Evolutionary conservation across 2,888 invertebrate species (phyloP).

Genomic region (Mythimna lalbum): DNA sequence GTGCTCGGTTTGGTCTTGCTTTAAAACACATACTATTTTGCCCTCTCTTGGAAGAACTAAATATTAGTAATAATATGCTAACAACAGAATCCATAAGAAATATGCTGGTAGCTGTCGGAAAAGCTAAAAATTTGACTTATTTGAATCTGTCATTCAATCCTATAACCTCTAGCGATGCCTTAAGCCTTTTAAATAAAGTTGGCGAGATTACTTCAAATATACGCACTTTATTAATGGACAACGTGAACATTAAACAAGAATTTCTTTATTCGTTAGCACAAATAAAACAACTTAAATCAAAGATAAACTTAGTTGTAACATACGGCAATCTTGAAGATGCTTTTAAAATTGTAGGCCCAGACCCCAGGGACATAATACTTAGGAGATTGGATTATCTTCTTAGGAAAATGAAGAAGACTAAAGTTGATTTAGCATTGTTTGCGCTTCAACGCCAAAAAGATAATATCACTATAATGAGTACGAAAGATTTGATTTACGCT

Average conservation of each 20-base stretch:
- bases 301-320: constrained; percentile 69
- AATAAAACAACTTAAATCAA: constrained; percentile 65
- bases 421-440: constrained; percentile 74
- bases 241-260: constrained; percentile 70
- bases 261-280: constrained; percentile 69
- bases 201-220: constrained; percentile 68
- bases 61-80: constrained; percentile 78
- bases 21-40: constrained; percentile 70
- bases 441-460: constrained; percentile 73
- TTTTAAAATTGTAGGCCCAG: constrained; percentile 64
- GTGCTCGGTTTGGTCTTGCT: constrained; percentile 69
- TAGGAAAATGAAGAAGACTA: constrained; percentile 69
- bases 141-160: constrained; percentile 81
- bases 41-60: constrained; percentile 68
- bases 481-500: constrained; percentile 67
- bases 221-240: constrained; percentile 74
- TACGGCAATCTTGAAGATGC: constrained; percentile 70
- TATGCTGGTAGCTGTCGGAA: constrained; percentile 64
- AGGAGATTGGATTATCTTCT: constrained; percentile 75
- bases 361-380: constrained; percentile 75
- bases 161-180: constrained; percentile 73
- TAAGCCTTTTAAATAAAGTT: constrained; percentile 70
- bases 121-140: constrained; percentile 72
- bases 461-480: constrained; percentile 59
- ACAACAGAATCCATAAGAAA: constrained; percentile 68